phyloP scores from a whole-genome alignment of 1,140 invertebrate species.

The Drosophila malerkotliana region DNA sequence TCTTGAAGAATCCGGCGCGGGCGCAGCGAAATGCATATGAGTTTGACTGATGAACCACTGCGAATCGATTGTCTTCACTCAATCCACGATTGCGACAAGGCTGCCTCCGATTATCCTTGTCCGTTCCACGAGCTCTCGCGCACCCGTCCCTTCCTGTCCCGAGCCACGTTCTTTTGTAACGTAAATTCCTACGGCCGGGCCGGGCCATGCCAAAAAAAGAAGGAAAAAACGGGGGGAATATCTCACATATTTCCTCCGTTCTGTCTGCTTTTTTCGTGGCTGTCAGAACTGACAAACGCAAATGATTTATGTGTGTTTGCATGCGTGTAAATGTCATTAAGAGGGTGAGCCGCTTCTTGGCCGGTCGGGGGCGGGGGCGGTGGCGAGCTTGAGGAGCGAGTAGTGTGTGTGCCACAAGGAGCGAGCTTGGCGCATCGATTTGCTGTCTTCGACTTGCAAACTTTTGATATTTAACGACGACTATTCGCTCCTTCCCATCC shows the following conservation, averaged over 20 bases:
- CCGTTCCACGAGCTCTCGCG: conserved; percentile 18
- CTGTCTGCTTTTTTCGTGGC: conserved; percentile 54
- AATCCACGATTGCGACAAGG: conserved; percentile 38
- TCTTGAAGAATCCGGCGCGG: conserved; percentile 8
- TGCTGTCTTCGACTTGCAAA: conserved; percentile 70
- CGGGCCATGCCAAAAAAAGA: neutral
- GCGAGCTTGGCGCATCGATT: conserved; percentile 59
- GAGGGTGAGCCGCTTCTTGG: conserved; percentile 42
- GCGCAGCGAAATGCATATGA: conserved; percentile 51
- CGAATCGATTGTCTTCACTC: conserved; percentile 78
- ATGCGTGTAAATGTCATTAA: conserved; percentile 82
- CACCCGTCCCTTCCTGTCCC: conserved; percentile 8
- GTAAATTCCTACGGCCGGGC: conserved; percentile 36
- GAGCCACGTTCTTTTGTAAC: conserved; percentile 37
- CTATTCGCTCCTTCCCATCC: conserved; percentile 18
- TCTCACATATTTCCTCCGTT: conserved; percentile 29
- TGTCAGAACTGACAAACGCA: conserved; percentile 82
- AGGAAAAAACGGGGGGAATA: conserved; percentile 30
- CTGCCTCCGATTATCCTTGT: conserved; percentile 45
- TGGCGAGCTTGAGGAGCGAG: conserved; percentile 7
- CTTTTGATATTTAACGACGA: conserved; percentile 69
- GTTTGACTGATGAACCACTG: conserved; percentile 76
- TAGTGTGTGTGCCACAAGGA: conserved; percentile 8
- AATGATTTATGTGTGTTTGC: conserved; percentile 82
- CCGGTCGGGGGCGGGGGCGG: conserved; percentile 11